Conservation (phyloP, 2,888 invertebrate species). For the Halocaridina rubra region DNA sequence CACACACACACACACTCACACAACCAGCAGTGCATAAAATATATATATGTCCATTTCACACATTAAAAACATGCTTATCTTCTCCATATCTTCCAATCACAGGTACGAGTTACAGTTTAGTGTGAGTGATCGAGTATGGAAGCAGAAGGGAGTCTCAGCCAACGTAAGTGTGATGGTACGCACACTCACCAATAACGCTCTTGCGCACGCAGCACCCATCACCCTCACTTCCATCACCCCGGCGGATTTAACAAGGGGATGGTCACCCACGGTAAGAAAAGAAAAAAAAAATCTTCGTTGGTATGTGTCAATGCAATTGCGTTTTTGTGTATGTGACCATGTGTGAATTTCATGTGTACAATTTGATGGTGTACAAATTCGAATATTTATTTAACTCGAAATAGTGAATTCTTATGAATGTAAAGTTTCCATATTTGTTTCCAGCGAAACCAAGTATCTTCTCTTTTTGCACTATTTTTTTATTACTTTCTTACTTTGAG, state of each 20-base stretch:
- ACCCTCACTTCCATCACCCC: neutral
- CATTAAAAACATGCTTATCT: neutral
- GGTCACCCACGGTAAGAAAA: neutral
- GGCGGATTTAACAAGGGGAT: neutral
- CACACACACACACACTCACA: neutral
- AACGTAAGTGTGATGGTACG: neutral
- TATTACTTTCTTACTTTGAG: no score
- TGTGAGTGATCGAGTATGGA: neutral
- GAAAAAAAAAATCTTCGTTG: neutral
- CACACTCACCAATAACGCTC: neutral
- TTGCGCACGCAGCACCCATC: neutral
- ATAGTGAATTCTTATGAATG: no score
- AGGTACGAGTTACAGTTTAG: slow-evolving; percentile 31
- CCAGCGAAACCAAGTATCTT: no score
- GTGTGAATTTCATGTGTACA: no score
- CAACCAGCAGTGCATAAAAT: neutral
- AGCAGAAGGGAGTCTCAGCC: neutral
- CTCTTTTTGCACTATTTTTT: no score
- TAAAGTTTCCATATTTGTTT: no score
- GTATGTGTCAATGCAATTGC: neutral
- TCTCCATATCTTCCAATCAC: neutral
- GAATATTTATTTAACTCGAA: no score
- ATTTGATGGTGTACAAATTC: no score
- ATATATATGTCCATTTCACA: neutral
- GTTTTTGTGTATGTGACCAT: neutral